phyloP scores from a whole-genome alignment of 2,888 invertebrate species.

The Ferdinandea cuprea region DNA sequence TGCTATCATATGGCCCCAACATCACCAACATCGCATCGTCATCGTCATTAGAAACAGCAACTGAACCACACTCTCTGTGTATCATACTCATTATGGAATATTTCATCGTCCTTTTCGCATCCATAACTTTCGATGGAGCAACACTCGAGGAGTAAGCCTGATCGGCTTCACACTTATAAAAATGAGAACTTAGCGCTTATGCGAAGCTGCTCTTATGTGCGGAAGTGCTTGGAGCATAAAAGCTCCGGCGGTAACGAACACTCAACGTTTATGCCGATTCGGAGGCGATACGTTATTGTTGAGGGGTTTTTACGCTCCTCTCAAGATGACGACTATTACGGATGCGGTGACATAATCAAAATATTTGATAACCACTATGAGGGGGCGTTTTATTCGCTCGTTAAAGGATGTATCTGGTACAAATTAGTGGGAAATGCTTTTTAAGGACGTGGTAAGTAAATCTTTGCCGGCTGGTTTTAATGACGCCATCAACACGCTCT shows the following conservation, averaged over 20 bases:
- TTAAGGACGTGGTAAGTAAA: constrained; percentile 7
- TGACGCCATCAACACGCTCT: constrained; percentile 15
- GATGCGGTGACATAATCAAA: constrained; percentile 44
- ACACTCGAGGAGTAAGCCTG: constrained; percentile 38
- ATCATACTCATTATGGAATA: constrained; percentile 9
- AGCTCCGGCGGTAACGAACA: constrained; percentile 20
- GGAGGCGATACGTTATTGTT: neutral
- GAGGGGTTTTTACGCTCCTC: neutral
- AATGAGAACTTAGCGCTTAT: constrained; percentile 43
- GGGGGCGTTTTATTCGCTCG: constrained; percentile 50
- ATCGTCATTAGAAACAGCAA: constrained; percentile 8
- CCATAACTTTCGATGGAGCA: constrained; percentile 17
- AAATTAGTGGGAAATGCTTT: constrained; percentile 4
- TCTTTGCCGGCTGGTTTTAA: constrained; percentile 34
- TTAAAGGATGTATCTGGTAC: constrained; percentile 35
- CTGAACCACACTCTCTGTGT: neutral
- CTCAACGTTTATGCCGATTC: constrained; percentile 4
- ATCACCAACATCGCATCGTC: no score
- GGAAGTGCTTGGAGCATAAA: constrained; percentile 61
- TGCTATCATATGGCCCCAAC: constrained; percentile 29
- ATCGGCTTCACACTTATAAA: constrained; percentile 56
- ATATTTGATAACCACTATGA: constrained; percentile 53
- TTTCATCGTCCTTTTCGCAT: constrained; percentile 10
- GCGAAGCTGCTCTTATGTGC: constrained; percentile 47
- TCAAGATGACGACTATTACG: constrained; percentile 32